These are phyloP conservation scores for Sparidentex hasta DNA, from an alignment of 2,797 vertebrate species.

Conservation along the genomic window DNA sequence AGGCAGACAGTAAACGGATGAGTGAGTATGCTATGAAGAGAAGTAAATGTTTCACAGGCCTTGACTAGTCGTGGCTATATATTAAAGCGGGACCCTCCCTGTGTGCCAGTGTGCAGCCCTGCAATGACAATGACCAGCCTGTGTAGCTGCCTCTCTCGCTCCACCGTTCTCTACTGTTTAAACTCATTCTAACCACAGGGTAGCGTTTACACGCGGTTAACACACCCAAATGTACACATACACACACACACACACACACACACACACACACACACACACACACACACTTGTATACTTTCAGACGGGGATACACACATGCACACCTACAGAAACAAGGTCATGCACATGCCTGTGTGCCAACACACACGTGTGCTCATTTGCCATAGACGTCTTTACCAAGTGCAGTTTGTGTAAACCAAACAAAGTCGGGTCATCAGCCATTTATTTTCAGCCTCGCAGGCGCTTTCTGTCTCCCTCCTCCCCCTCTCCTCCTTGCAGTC, in stretches of 20 bases:
- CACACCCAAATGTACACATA: constrained; percentile 69
- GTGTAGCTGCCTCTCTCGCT: constrained; percentile 73
- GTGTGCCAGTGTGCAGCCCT: constrained; percentile 54
- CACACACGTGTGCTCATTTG: constrained; percentile 49
- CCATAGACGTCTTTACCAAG: constrained; percentile 70
- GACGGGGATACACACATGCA: constrained; percentile 43
- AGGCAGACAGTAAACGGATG: constrained; percentile 27
- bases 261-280: constrained; percentile 57
- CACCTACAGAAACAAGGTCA: constrained; percentile 58
- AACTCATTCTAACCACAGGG: constrained; percentile 81
- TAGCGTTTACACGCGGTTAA: constrained; percentile 78
- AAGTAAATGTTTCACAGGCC: constrained; percentile 43
- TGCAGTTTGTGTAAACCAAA: constrained; percentile 79
- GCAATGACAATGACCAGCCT: constrained; percentile 83
- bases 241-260: constrained; percentile 67
- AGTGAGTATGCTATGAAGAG: constrained; percentile 30
- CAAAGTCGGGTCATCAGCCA: constrained; percentile 77
- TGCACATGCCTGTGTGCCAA: constrained; percentile 46
- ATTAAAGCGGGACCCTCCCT: constrained; percentile 73
- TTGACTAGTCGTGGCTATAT: constrained; percentile 59
- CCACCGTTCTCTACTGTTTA: constrained; percentile 77
- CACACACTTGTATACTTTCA: constrained; percentile 63
- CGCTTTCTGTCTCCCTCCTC: constrained; percentile 71
- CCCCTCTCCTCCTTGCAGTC: constrained; percentile 66
- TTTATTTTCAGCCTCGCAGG: constrained; percentile 81